Base-by-base conservation (phyloP, 1,140 invertebrate species). In the Bombus pascuorum region DNA sequence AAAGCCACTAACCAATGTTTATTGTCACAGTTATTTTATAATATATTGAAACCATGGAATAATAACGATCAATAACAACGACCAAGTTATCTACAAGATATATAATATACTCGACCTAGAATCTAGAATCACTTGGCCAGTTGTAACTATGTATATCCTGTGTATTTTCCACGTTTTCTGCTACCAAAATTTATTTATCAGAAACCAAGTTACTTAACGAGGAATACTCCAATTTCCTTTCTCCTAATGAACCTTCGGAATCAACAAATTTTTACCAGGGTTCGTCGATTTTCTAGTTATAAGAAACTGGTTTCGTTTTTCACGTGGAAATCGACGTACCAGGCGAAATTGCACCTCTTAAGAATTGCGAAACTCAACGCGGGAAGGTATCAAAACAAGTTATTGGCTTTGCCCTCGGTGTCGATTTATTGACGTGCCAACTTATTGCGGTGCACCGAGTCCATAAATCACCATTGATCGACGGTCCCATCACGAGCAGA, bases 341-440 rank as follows among this genome's bases (percentile, higher is more conserved):
- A 5, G 66, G 47, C 72, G 66, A 77, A 75, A 85, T 88, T 65
- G 71, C 87, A 75, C 59, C 59, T 10, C 53, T 47, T 37, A 77
- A 66, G 75, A 74, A 85, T 85, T 62, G 47, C 76, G 76, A 47
- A 80, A 72, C 83, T 65, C 47, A 25, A n/a, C 73, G 28, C 9
- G 53, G 81, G 10, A 44, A 73, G 44, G 76, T 44, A 83, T 79
- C 86, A 81, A 85, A 88, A 88, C 87, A 88, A 88, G 87, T 88
- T 88, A 88, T 88, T 82, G 72, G 75, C 76, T 72, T 77, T 39
- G 76, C 65, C 80, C 42, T 57, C 66, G 72, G 86, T 79, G 76
- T 74, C 82, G 86, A 88, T 88, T 88, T 88, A 88, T 88, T 72
- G 87, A 88, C 82, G 87, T 62, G 65, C 32, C 65, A 88, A 88